Evolutionary conservation across 1,140 invertebrate genomes (phyloP), one percentile per base, ranked within the genome.

Genomic region (Drosophila repletoides): DNA sequence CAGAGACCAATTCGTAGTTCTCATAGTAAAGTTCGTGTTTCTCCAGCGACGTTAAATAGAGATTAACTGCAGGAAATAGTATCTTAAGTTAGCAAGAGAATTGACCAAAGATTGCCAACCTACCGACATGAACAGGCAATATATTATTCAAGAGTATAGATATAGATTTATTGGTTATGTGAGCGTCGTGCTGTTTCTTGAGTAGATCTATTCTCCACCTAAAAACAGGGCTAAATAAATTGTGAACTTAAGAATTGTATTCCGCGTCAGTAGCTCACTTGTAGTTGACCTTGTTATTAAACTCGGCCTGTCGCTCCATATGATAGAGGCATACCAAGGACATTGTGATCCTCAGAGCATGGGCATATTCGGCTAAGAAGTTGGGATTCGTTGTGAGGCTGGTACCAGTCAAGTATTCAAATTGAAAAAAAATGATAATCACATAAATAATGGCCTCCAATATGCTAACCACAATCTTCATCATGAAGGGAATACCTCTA

Each of bases 281-380:
- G 14, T 92, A 92, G 89, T 97, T 96, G 14, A 98, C 91, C 71
- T 97, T 92, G 75, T 95, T 95, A 70, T 97, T 94, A 75, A 96
- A 97, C 89, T 98, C 97, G 7, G 96, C 94, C 91, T 95, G 95
- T 80, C 96, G 93, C 88, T 97, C 96, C 43, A 96, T 94, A 17
- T 96, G n/a, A n/a, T n/a, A n/a, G n/a, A n/a, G 90, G 1, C 93
- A 94, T 15, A 95, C 74, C 1, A 94, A 93, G 10, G 96, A 92
- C 51, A 95, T 93, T 0, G 93, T 66, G 1, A 97, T 91, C 28
- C 93, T 93, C 12, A 95, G 88, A 17, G 94, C 92, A 72, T 96
- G 95, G 0, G 95, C 92, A 4, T 94, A 61, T 84, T 93, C 92
- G 0, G 95, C 90, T 40, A 92, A 90, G 21, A 95, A 75, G 28